Evolutionary conservation across 2,888 invertebrate genomes (phyloP).

Genomic region (Frankliniella intonsa): DNA sequence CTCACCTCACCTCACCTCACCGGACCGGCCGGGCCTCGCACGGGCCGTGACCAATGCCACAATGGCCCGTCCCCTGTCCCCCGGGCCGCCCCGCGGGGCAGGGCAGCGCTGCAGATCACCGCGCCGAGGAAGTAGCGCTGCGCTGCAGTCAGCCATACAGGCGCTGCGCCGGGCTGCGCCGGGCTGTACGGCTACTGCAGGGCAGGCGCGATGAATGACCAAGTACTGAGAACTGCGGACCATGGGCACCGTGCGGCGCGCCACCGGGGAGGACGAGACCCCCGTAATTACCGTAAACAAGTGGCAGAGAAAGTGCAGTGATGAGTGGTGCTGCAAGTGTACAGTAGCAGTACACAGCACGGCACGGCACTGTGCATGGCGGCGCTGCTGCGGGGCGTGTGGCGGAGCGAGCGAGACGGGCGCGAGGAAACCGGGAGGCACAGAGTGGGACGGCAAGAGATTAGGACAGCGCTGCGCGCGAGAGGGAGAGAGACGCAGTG

Average conservation of each 20-base stretch:
- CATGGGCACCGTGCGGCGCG: not conserved
- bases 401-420: not conserved
- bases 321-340: not conserved
- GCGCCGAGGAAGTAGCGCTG: not conserved
- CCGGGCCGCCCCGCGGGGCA: too few species aligned
- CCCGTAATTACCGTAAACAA: not conserved
- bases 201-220: not conserved
- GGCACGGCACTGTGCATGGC: not conserved
- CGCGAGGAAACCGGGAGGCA: too few species aligned
- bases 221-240: not conserved
- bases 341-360: not conserved
- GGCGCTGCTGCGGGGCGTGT: not conserved
- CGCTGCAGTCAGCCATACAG: not conserved
- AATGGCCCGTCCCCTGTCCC: not conserved
- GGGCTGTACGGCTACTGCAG: not conserved
- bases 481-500: too few species aligned
- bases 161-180: not conserved
- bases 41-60: slow-evolving; percentile 1
- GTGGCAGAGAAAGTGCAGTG: not conserved
- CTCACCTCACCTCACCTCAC: not conserved
- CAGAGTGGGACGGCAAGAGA: too few species aligned
- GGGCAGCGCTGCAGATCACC: too few species aligned
- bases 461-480: too few species aligned
- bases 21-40: not conserved
- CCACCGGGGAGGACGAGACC: not conserved